phyloP scores from a whole-genome alignment of 35 echinoderm and acorn worm species.

The Anneissia japonica region DNA sequence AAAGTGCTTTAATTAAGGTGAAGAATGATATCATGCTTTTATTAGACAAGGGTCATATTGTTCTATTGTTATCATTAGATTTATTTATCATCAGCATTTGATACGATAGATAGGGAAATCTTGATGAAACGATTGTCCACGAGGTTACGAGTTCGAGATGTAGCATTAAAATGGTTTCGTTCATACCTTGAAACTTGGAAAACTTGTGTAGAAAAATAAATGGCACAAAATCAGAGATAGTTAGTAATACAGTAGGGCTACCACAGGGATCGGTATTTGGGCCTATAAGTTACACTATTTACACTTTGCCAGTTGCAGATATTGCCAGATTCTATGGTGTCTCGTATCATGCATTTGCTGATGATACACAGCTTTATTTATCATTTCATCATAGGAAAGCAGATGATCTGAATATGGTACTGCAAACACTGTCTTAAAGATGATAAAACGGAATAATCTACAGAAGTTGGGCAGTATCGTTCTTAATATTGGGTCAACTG shows the following conservation, averaged over 20 bases:
- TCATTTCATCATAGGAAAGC: constrained; percentile 34
- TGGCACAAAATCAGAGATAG: too few species aligned
- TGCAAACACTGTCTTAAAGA: constrained; percentile 26
- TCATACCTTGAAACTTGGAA: too few species aligned
- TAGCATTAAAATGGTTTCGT: too few species aligned
- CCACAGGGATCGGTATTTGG: constrained; percentile 51
- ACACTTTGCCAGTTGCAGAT: constrained; percentile 19
- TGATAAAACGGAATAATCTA: constrained; percentile 29
- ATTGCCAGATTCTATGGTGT: constrained; percentile 18
- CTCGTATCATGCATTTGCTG: constrained; percentile 42
- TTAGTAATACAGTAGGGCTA: too few species aligned
- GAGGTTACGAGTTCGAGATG: too few species aligned
- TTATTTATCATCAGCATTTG: constrained; percentile 72
- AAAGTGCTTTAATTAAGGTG: constrained; percentile 44
- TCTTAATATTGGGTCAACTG: background rate
- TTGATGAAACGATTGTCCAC: constrained; percentile 12
- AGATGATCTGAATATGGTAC: constrained; percentile 1
- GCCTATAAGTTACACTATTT: constrained; percentile 36
- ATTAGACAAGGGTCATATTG: constrained; percentile 24
- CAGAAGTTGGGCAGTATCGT: background rate
- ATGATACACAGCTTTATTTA: constrained; percentile 46
- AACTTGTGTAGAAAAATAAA: too few species aligned
- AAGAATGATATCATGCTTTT: constrained; percentile 50
- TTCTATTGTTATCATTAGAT: constrained; percentile 38
- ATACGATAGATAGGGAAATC: constrained; percentile 33